Evolutionary conservation across 1,140 invertebrate species (phyloP), one percentile per base, ranked within the genome.

Genomic region (Pygmarrhopalites habei): DNA sequence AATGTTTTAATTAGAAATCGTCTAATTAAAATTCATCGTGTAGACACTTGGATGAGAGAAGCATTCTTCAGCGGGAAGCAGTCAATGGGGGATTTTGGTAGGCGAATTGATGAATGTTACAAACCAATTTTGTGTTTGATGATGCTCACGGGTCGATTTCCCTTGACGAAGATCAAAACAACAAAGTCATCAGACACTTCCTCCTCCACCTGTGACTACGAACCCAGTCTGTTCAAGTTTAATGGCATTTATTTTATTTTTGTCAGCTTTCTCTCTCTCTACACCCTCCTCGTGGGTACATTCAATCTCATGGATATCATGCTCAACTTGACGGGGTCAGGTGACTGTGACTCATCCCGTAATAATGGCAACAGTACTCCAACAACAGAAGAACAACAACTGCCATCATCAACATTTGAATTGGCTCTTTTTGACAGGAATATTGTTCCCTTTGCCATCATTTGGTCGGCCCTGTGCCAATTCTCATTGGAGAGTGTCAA

Each of bases 401-500:
- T 49, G 46, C 19, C 14, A 49, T 5, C 7, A 23, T 7, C 29
- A 60, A 39, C 2, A 23, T 1, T n/a, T 46, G 12, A 66, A 14
- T 21, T 26, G 32, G 35, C 32, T 1, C 5, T 66, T 1, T 17
- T 66, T 2, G 26, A 66, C 2, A 28, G 64, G 43, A 46, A 66
- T 26, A 10, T 56, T 21, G 52, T 62, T 1, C 30, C 46, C 1
- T 46, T 66, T 12, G 60, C 61, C 17, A 26, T 58, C 14, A n/a
- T 59, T n/a, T 62, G 55, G 49, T 47, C 64, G n/a, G 19, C 32
- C 3, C 58, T 66, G n/a, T 23, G 47, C 29, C 64, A 66, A 14
- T 7, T 21, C 15, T 1, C 15, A 7, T 44, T 66, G 15, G n/a
- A 19, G 7, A 53, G 58, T n/a, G 17, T 62, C n/a, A 39, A 29